Evolutionary conservation across 2,113 vertebrate species (phyloP).

Genomic region (Platysteira castanea): DNA sequence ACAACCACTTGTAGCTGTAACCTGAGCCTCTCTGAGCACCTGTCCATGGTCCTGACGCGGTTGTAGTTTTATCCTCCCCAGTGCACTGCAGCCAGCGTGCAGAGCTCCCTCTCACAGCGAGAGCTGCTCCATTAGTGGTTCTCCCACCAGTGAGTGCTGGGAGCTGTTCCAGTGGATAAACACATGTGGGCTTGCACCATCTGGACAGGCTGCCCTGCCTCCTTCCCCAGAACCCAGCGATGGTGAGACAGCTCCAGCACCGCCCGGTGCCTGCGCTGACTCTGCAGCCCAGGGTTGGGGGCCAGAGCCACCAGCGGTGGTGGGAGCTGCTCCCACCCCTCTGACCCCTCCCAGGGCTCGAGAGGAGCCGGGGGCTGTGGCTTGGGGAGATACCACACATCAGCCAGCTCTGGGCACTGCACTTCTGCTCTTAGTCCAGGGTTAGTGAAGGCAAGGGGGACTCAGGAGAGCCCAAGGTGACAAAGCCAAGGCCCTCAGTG

Average conservation of each 20-base stretch:
- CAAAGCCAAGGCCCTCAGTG: background rate
- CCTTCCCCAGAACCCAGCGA: background rate
- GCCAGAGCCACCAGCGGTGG: background rate
- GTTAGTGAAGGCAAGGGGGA: accelerated
- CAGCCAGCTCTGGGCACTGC: background rate
- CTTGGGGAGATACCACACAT: background rate
- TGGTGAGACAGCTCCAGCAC: background rate
- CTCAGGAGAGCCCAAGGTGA: accelerated
- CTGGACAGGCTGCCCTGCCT: background rate
- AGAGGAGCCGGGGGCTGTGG: accelerated
- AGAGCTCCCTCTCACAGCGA: background rate
- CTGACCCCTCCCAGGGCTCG: background rate
- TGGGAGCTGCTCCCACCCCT: background rate
- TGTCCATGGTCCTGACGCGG: background rate
- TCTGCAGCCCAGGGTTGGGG: background rate
- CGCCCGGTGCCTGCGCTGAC: accelerated
- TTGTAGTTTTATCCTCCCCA: background rate
- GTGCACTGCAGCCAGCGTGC: background rate
- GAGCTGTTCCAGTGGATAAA: background rate
- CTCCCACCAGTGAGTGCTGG: background rate
- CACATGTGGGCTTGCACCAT: background rate
- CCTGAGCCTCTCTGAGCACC: background rate
- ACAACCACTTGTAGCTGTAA: accelerated
- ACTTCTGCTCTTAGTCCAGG: background rate
- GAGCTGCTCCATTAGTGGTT: background rate